Base-by-base conservation (phyloP, 1,140 invertebrate genomes). In the Branchinecta lindahli region DNA sequence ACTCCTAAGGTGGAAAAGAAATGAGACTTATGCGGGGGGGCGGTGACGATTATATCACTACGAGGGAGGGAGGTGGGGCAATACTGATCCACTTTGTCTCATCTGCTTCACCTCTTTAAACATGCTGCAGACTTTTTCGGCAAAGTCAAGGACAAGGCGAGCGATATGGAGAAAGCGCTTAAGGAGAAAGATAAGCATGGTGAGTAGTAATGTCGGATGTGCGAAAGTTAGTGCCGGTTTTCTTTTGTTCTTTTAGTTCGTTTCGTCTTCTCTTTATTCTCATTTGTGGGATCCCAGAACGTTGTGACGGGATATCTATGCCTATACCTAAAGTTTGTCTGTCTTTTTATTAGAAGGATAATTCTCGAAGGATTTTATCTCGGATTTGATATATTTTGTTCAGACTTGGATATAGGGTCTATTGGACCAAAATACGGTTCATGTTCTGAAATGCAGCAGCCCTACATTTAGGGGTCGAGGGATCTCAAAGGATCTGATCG, bases 101-200 rank as follows among this genome's bases (percentile, higher is more conserved):
- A 33, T 33, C 33, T 33, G 5, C 33, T 33, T 33, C 33, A 33
- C 33, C n/a, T 69, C 45, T 69, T 15, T 44, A 45, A 18, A n/a
- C n/a, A 15, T 18, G 12, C n/a, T 21, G 45, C 84, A 91, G 91
- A 94, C 81, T 92, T 94, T 84, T 92, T 93, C 78, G 90, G 88
- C 74, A 89, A 89, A 76, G 90, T 94, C 45, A 93, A 93, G 84
- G 90, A 92, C 81, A 92, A 92, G 78, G 91, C 91, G 0, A 90
- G 88, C 71, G 90, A 94, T 80, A 86, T 94, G 84, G 91, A 93
- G 80, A 83, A 88, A 75, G 88, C 89, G 71, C 83, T 94, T 67
- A 93, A 93, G 81, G 90, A 94, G 76, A 92, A 92, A 82, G 91
- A 94, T 79, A 90, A 90, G 79, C 90, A 93, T 79, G 91, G 90